Base-by-base conservation (phyloP, 2,888 invertebrate genomes). In the Calameuta pallipes region DNA sequence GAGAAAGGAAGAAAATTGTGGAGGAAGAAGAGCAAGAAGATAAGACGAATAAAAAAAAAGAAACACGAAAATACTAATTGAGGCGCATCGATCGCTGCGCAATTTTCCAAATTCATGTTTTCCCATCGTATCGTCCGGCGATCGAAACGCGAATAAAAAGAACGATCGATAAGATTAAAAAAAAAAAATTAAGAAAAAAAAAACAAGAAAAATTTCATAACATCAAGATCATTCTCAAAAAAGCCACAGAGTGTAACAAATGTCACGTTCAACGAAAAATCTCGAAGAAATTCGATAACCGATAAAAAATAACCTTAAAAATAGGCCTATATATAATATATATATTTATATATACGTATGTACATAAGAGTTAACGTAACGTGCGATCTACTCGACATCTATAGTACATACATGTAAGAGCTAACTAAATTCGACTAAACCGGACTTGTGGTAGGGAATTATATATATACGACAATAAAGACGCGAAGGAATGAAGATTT, bases 351-450 rank as follows among this genome's bases (percentile, higher is more conserved):
- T 78, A 82, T 86, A 85, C 85, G 87, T 90, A 89, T 90, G 86
- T 90, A 91, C 88, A 90, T 86, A 87, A 86, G 85, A 89, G 87
- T 88, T 86, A 90, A 90, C 89, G 87, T 88, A 90, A 90, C 88
- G 88, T 88, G 87, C 85, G 85, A 87, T 88, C 87, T 85, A 87
- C 84, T 86, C 83, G 82, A 85, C 83, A 82, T 85, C 84, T 85
- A 86, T 88, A 84, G 85, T 89, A 89, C 88, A 89, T 86, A 85
- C 84, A 84, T 80, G 77, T 80, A 83, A 81, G 85, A 85, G 85
- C 83, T 86, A 87, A 87, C 83, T 84, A 82, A 87, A 41, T 86
- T 83, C 84, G 85, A 84, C 82, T 87, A 82, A 80, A 81, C 82
- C 41, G 41, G 41, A 41, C 85, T 81, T 76, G 79, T 80, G 78